Evolutionary conservation across 2,113 vertebrate genomes (phyloP), one percentile per base, ranked within the genome.

Genomic region (Cynocephalus volans): DNA sequence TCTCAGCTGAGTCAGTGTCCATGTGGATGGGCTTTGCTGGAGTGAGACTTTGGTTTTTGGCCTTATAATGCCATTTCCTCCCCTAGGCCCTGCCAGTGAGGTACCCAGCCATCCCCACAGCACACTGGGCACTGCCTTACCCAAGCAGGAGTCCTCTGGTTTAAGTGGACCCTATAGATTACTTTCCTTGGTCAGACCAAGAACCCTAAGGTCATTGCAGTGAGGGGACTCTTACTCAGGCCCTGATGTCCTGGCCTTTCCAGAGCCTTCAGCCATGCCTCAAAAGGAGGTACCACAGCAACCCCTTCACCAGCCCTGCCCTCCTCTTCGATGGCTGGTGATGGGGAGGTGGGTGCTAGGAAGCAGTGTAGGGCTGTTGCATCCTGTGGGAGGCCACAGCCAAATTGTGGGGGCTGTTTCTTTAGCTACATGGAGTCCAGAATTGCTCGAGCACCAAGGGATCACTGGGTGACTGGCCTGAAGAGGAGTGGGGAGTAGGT

Each of bases 401-500:
- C 64, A 92, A 75, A 80, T 62, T 91, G 54, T 50, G 75, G 84
- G 77, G 52, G 33, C 93, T 77, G 4, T 93, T 84, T 75, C 64
- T 85, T 83, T 65, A 77, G 60, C 73, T 50, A 36, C 24, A 0
- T 80, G 89, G 79, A 69, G 18, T 84, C 79, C 86, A 87, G 86
- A 87, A 62, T 90, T 65, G 50, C 76, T 92, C 8, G 3, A 81
- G 92, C 75, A 95, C 96, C 75, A 56, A 58, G 54, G 92, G 83
- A 60, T 90, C 64, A 56, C 18, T 41, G 48, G 79, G 95, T 95
- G 33, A 60, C 70, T 89, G 86, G 45, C 82, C 88, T 76, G 94
- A 96, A 91, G 92, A 96, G 72, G 62, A 91, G 45, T 60, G 87
- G 95, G 96, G 80, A 84, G 56, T 96, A 97, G 95, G 90, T 80